phyloP scores from a whole-genome alignment of 1,140 invertebrate species.

The Leptopilina boulardi region DNA sequence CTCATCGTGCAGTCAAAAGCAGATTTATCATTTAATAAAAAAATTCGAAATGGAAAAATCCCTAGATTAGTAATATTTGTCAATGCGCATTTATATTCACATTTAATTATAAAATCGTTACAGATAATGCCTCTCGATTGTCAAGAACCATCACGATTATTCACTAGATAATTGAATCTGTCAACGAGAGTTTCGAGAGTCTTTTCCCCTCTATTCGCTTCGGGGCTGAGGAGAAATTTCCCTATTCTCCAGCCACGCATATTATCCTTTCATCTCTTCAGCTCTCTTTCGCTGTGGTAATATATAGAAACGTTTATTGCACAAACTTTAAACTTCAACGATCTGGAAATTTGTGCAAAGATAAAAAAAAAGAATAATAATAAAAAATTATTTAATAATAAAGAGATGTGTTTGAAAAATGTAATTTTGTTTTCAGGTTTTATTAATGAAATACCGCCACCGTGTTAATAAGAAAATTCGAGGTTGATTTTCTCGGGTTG shows the following conservation, averaged over 20 bases:
- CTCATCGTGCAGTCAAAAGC: too few species aligned
- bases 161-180: conserved; percentile 28
- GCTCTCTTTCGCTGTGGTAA: conserved; percentile 8
- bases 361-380: too few species aligned
- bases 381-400: too few species aligned
- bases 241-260: conserved; percentile 13
- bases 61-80: not conserved
- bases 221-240: conserved; percentile 10
- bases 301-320: conserved; percentile 21
- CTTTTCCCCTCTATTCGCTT: not conserved
- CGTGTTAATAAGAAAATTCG: not conserved
- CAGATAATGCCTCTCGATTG: conserved; percentile 12
- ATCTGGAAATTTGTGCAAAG: conserved; percentile 5
- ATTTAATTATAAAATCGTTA: conserved; percentile 4
- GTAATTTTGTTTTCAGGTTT: not conserved
- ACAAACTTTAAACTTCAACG: conserved; percentile 28
- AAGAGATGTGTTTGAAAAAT: not conserved
- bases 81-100: not conserved
- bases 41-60: not conserved
- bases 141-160: not conserved
- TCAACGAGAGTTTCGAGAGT: conserved; percentile 27
- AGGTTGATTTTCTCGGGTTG: not conserved
- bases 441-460: too few species aligned
- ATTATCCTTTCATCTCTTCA: conserved; percentile 21
- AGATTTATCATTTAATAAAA: too few species aligned